Evolutionary conservation across 1,140 invertebrate species (phyloP), one percentile per base, ranked within the genome.

Genomic region (Gerris buenoi): DNA sequence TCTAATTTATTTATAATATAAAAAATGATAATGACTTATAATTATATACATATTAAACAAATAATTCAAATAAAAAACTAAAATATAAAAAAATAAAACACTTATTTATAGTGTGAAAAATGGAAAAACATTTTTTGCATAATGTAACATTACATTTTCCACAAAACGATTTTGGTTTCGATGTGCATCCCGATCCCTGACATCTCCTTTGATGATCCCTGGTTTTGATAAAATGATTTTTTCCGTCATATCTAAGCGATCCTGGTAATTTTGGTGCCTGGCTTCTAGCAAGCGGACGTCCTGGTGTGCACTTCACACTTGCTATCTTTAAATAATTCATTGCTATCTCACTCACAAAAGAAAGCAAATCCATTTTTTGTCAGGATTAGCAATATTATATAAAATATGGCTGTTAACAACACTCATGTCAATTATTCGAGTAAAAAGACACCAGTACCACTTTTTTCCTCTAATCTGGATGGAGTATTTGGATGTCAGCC

Each of bases 381-480:
- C 66, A 29, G 67, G 65, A 18, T n/a, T n/a, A n/a, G 58, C 66
- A 58, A 61, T 61, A 64, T 63, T 66, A 60, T 67, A 63, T 29
- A 69, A 57, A 1, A 58, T 63, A 69, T 70, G 73, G 2, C 70
- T 68, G 72, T 75, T 75, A 23, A 74, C 64, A 46, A 72, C 66
- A 64, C 66, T 65, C 66, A 61, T 73, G 67, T 73, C 68, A 61
- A 74, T 56, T 58, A 65, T 62, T 65, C 72, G 71, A 33, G 63
- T 63, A 65, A 75, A 74, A 25, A 74, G 65, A 28, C 69, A 70
- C 69, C 69, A 74, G 70, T 69, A 74, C 71, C 70, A 74, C 66
- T 75, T 75, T 68, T 74, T 72, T 25, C 71, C 70, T 56, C 70
- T 65, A 62, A 75, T 68, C 58, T 66, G 69, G 23, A 72, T 73